Evolutionary conservation across 2,888 invertebrate species (phyloP), one percentile per base, ranked within the genome.

Genomic region (Operophtera brumata): DNA sequence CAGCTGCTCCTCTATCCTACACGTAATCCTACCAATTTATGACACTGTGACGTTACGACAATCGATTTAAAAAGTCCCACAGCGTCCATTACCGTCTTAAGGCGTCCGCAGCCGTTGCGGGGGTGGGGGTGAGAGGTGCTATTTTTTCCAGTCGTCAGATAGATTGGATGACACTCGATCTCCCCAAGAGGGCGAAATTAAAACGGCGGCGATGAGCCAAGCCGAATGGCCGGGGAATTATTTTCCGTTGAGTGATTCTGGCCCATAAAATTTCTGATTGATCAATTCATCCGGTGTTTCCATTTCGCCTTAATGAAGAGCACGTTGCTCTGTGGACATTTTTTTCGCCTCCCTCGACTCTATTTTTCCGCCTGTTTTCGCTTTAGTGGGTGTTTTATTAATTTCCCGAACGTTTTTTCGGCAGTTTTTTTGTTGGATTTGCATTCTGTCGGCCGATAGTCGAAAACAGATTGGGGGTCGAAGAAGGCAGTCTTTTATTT

Each of bases 81-180:
- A 73, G 75, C 77, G 82, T 72, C 78, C 78, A 81, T 84, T 84
- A 84, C 78, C 75, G 78, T 77, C 77, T 77, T 73, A 77, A 76
- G 75, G 65, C 69, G 64, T 65, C 62, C 62, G 61, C 65, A 56
- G 60, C 67, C 65, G 56, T 67, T 59, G 59, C 62, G 64, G 70
- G 71, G 69, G 72, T 68, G 60, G 65, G 67, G 66, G 65, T 62
- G 69, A 48, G 50, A 63, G 73, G 71, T 68, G 69, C 70, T 73
- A 43, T 84, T 82, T 85, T 84, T 82, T 80, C 74, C 72, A 82
- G 80, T 80, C 84, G 83, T 82, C 86, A 84, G 84, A 87, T 85
- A 90, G 88, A 90, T 90, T 88, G 87, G 86, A 90, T 84, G 89
- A 88, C 88, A 90, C 89, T 86, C 88, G 88, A 90, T 87, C 88